Evolutionary conservation across 2,888 invertebrate genomes (phyloP).

Genomic region (Caenorhabditis drosophilae): DNA sequence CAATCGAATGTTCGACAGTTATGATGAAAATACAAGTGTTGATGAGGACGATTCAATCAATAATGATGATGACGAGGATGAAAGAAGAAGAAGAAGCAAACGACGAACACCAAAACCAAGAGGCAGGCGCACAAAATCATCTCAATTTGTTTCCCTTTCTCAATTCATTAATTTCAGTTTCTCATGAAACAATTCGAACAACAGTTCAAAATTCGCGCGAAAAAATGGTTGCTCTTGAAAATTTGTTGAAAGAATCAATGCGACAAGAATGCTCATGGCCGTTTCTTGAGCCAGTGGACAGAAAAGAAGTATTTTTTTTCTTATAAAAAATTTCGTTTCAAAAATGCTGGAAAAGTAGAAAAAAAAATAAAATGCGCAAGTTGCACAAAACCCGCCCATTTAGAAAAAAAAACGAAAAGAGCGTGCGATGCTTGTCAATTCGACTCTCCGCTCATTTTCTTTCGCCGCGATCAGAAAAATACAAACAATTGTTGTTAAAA

Average conservation of each 20-base stretch:
- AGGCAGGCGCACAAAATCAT: background rate
- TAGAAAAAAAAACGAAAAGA: too few species aligned
- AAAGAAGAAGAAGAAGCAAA: background rate
- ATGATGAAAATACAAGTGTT: conserved; percentile 4
- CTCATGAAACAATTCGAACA: background rate
- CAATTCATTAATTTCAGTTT: background rate
- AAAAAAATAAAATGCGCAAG: too few species aligned
- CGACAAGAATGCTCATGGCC: conserved; percentile 52
- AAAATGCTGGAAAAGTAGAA: too few species aligned
- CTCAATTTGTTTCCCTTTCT: background rate
- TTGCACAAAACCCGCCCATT: too few species aligned
- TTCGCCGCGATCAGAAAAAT: too few species aligned
- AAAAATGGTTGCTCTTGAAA: conserved; percentile 41
- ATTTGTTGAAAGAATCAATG: conserved; percentile 50
- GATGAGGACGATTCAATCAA: conserved; percentile 1
- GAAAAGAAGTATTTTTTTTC: too few species aligned
- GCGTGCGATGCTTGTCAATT: too few species aligned
- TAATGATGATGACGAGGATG: background rate
- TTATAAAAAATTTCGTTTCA: too few species aligned
- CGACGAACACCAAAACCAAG: background rate
- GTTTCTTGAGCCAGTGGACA: conserved; percentile 53
- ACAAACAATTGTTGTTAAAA: too few species aligned
- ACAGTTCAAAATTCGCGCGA: conserved; percentile 14
- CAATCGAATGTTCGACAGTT: background rate
- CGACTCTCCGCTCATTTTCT: too few species aligned